Evolutionary conservation across 2,113 vertebrate species (phyloP).

Genomic region (Phainopepla nitens): DNA sequence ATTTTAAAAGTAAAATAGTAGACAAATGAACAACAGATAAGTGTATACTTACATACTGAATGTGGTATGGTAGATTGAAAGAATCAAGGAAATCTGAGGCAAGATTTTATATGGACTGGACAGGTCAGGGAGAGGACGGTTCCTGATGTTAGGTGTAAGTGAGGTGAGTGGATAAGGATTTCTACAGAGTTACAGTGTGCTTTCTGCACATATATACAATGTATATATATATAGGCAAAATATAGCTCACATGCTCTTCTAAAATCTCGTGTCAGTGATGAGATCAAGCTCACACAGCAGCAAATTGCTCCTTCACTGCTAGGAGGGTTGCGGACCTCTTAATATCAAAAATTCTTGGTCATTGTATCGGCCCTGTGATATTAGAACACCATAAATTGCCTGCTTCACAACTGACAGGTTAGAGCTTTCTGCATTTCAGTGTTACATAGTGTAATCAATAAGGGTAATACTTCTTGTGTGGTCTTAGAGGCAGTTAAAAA

Average conservation of each 20-base stretch:
- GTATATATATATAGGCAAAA: rapidly evolving
- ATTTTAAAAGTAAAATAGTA: neutral
- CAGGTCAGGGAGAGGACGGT: neutral
- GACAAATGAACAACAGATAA: neutral
- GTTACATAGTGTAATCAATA: neutral
- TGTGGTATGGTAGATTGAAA: neutral
- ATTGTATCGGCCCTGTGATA: neutral
- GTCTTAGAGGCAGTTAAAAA: neutral
- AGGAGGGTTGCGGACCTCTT: neutral
- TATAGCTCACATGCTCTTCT: neutral
- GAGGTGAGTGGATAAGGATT: neutral
- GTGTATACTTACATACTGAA: neutral
- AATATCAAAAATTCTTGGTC: neutral
- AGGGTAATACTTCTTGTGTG: neutral
- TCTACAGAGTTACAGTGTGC: neutral
- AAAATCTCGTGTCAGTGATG: neutral
- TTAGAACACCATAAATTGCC: neutral
- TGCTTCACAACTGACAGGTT: neutral
- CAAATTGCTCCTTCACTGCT: neutral
- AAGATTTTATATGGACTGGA: neutral
- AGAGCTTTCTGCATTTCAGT: neutral
- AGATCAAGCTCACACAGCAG: neutral
- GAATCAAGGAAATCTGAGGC: neutral
- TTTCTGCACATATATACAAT: neutral
- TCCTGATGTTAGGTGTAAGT: neutral